Evolutionary conservation across 1,140 invertebrate genomes (phyloP), one percentile per base, ranked within the genome.

Genomic region (Apis dorsata): DNA sequence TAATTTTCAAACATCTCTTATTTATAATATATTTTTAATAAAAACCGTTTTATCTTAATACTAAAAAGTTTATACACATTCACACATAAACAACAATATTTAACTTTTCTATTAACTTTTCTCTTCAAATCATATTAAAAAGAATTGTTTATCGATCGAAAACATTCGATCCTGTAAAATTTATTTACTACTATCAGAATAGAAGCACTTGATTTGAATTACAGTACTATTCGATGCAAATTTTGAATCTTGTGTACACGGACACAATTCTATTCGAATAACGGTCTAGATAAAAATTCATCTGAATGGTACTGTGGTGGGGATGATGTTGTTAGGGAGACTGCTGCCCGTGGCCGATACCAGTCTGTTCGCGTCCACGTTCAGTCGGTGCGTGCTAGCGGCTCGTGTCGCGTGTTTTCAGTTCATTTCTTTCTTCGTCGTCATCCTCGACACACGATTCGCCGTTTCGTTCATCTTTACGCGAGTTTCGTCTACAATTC

Each of bases 341-440:
- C 81, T 68, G 79, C 74, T 85, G 74, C 69, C 83, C 85, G 78
- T 86, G 78, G 83, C 79, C 74, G 83, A 72, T 86, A 81, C 70
- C 57, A 78, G 79, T 85, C 80, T 81, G 80, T 77, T 69, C 83
- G 65, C 65, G 68, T 62, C 51, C 72, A 57, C 62, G 79, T 79
- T 83, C 84, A 88, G 82, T 86, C 79, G 75, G 82, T 86, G 85
- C 86, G 85, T 81, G 82, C 79, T 76, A 84, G 85, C 85, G 85
- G 82, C 71, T 74, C 75, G 60, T 75, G 49, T 77, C 74, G 85
- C 85, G 78, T 55, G 78, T 86, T 81, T 69, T 28, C 28, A 49
- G 19, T 63, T 51, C 63, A 63, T 57, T 62, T 53, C 21, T 51
- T 75, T 44, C 60, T 11, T 72, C 79, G 51, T 73, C 63, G 34